Base-by-base conservation (phyloP, 1,140 invertebrate species). In the Drosophila truncata region DNA sequence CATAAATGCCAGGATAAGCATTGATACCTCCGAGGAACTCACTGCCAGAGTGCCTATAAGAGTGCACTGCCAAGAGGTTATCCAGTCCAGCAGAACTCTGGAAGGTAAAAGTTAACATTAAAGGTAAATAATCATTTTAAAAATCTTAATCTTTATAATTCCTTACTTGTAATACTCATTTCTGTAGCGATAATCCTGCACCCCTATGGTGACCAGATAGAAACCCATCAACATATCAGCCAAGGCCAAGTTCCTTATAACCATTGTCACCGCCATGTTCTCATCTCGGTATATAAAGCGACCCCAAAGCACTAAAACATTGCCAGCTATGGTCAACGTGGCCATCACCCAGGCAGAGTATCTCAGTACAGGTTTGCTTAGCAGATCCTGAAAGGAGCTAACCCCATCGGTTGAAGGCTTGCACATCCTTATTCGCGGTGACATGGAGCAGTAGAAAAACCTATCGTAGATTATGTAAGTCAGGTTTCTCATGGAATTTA, bases 151-250 rank as follows among this genome's bases (percentile, higher is more conserved):
- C 1, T 2, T 16, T 10, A n/a, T 14, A 27, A 10, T 0, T 29
- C 1, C 72, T 72, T 41, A 92, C 63, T 92, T 82, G 75, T 95
- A 94, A 92, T 96, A 97, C 47, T 93, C 93, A 55, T 95, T 94
- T 20, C 96, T 93, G 83, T 94, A 96, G 52, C 93, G 93, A 31
- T 94, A 83, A 88, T 97, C 97, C 78, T 95, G 94, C 33, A 95
- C 91, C 7, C 95, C 96, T 75, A 97, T 96, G 50, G 95, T 94
- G 14, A 96, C 85, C 60, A 97, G 93, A 92, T 97, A 97, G 47
- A 97, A 88, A 1, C 96, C 97, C 96, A 97, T 97, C 18, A 97
- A 91, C 75, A 97, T 93, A 92, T 97, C 97, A 8, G 96, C 95
- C n/a, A 95, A 94, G 49, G 96, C 96, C 39, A 97, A 93, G 92